These are phyloP conservation scores for Orestias chungarensis DNA, from an alignment of 2,797 vertebrate genomes.

Conservation along the genomic window DNA sequence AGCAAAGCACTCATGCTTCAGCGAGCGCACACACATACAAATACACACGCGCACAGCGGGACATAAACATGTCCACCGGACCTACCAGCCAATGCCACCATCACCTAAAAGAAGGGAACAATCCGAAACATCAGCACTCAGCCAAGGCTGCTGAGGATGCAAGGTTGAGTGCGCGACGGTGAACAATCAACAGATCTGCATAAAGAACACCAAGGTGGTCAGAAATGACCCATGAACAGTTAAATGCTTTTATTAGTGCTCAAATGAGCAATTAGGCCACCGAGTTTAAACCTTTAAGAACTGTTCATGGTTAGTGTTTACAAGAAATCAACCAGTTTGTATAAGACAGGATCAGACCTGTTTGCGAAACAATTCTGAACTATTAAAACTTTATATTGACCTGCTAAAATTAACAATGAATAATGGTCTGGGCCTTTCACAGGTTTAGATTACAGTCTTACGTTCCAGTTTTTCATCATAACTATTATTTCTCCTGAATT, in stretches of 20 bases:
- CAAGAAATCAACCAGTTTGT: background rate
- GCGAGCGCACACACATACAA: background rate
- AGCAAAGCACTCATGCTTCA: constrained; percentile 30
- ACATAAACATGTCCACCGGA: constrained; percentile 13
- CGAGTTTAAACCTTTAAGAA: background rate
- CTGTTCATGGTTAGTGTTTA: background rate
- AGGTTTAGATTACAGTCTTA: no score
- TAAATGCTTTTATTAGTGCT: constrained; percentile 3
- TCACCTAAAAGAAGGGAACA: constrained; percentile 16
- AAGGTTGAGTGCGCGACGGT: constrained; percentile 9
- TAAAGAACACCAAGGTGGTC: background rate
- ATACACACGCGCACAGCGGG: constrained; percentile 3
- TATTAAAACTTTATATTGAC: background rate
- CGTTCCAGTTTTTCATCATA: no score
- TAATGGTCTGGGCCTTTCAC: no score
- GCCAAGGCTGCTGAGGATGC: constrained; percentile 14
- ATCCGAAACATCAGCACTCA: constrained; percentile 24
- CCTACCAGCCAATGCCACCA: background rate
- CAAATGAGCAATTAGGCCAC: background rate
- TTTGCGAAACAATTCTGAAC: background rate
- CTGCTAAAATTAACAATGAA: no score
- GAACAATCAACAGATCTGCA: constrained; percentile 1
- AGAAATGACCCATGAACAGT: background rate
- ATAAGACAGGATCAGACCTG: no score
- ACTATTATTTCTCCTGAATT: no score